Base-by-base conservation (phyloP, 2,888 invertebrate species). In the Leuctra nigra region DNA sequence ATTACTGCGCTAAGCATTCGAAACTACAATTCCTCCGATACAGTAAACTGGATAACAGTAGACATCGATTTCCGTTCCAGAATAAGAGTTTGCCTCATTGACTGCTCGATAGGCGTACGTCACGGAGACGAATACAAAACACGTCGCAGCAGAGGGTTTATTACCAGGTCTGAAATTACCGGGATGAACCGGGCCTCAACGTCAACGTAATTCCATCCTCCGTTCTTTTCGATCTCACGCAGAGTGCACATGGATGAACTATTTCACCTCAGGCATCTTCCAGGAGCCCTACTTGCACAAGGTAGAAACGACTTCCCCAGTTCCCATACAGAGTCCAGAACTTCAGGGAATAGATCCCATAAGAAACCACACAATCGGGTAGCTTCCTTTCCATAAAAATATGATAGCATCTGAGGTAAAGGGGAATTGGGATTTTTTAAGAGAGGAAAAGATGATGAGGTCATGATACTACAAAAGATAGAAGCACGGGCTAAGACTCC, bases 221-320 rank as follows among this genome's bases (percentile, higher is more conserved):
- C 13, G 16, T 14, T 29, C 48, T 14, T 50, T 50, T 50, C 50
- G 35, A 50, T 50, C 50, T 50, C 50, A 50, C 50, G 50, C 50
- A 50, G 35, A 35, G 23, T 50, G 50, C 50, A 35, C 50, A 50
- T 18, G 35, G 35, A 50, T 50, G 50, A 50, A 50, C 50, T 50
- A 14, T 22, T 50, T 50, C 20, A 35, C 50, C 50, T 18, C 20
- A 13, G 22, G 50, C 50, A 18, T 50, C 33, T 50, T 33, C 29
- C 29, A 7, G 6, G 29, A 50, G 16, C 16, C 25, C 48, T n/a
- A 29, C 35, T 16, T 20, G 23, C 23, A n/a, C 44, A 44, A 20
- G 50, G 14, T 25, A 47, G 47, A 25, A 47, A 47, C 16, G 35
- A 35, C 50, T 18, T 33, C 13, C 2, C 14, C n/a, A 25, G 13